These are phyloP conservation scores for Cladopsammia gracilis DNA, from an alignment of 64 coral and sea anemone species.

Conservation along the genomic window DNA sequence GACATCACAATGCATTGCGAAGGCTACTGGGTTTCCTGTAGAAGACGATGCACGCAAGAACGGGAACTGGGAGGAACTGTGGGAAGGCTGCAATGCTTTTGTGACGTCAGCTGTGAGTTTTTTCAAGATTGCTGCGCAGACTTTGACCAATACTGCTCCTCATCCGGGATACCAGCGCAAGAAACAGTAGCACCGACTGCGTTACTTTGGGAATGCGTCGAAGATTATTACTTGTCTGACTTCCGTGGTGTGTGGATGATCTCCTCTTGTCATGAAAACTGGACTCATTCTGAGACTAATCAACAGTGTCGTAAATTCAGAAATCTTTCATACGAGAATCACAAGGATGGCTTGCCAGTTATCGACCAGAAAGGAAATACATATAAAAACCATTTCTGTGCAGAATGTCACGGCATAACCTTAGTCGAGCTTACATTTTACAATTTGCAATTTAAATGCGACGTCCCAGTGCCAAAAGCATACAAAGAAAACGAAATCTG, in stretches of 20 bases:
- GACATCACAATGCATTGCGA: background rate
- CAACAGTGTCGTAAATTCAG: background rate
- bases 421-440: background rate
- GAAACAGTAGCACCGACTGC: background rate
- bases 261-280: background rate
- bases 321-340: background rate
- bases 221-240: too few species aligned
- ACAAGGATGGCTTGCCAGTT: background rate
- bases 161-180: background rate
- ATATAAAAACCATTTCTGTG: background rate
- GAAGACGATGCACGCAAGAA: background rate
- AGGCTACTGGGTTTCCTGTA: background rate
- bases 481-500: background rate
- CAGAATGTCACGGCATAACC: background rate
- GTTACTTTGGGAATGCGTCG: too few species aligned
- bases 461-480: background rate
- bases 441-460: background rate
- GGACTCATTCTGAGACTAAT: background rate
- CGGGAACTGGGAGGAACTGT: background rate
- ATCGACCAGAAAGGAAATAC: background rate
- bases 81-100: background rate
- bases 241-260: background rate
- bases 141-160: slow-evolving; percentile 2
- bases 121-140: background rate
- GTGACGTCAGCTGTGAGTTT: background rate